Base-by-base conservation (phyloP, 1,140 invertebrate genomes). In the Campoletis sonorensis region DNA sequence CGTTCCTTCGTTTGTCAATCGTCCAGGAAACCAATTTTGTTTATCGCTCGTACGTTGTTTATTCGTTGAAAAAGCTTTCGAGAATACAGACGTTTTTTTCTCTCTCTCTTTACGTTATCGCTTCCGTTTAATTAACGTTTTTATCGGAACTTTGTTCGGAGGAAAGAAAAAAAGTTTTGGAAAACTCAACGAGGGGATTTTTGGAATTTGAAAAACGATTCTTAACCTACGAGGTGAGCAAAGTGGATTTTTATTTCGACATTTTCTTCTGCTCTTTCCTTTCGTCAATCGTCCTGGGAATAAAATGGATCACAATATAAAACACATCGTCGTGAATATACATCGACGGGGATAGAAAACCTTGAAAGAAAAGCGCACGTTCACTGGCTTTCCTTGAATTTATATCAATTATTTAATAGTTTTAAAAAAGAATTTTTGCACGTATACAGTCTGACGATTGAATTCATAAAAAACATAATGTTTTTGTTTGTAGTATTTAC, bases 371-470 rank as follows among this genome's bases (percentile, higher is more conserved):
- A 58, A 58, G 54, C 54, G 54, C 54, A 21, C 27, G 33, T 70
- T 70, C 68, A 26, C 30, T 79, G 37, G 58, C 40, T 33, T 67
- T 37, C 58, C 51, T 79, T 79, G 58, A 79, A 79, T 33, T 67
- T 79, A 37, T 58, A 67, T 79, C 11, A 61, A 79, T 67, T 79
- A 79, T 58, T 18, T n/a, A 15, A 51, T 33, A 80, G 40, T 80
- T 72, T 71, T 49, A 51, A 54, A 71, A 21, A n/a, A 26, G 26
- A 68, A 71, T 51, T 51, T 67, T 27, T 58, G 40, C 21, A n/a
- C 72, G 68, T 80, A 49, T 71, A 30, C 21, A 72, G 68, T 70
- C n/a, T 70, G 21, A 51, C 27, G 64, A 71, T 71, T 45, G 49
- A 70, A 67, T 79, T n/a, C 61, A 68, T 27, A 64, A 79, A 79